Evolutionary conservation across 2,888 invertebrate species (phyloP).

Genomic region (Gymnocheta viridis): DNA sequence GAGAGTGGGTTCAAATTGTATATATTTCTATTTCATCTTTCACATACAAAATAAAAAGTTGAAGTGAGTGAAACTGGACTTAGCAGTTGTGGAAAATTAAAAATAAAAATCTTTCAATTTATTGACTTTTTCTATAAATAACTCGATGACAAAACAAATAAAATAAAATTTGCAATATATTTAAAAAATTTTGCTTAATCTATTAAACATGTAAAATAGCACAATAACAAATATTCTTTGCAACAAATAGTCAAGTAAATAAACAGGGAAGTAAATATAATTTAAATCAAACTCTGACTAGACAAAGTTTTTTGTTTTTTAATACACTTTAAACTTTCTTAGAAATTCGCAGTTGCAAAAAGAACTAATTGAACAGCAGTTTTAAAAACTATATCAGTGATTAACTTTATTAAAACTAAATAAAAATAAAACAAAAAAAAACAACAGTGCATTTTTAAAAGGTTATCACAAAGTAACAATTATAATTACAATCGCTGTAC

Average conservation of each 20-base stretch:
- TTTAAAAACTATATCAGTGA: not conserved
- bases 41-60: too few species aligned
- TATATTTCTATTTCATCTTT: too few species aligned
- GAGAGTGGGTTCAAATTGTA: too few species aligned
- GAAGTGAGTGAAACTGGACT: too few species aligned
- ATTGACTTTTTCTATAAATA: too few species aligned
- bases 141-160: not conserved
- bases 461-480: not conserved
- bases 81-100: too few species aligned
- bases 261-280: not conserved
- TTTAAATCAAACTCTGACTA: constrained; percentile 1
- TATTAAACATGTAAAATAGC: not conserved
- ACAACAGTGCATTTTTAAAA: not conserved
- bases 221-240: not conserved
- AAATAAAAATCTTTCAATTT: too few species aligned
- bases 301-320: not conserved
- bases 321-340: not conserved
- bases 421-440: not conserved
- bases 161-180: not conserved
- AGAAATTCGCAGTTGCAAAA: not conserved
- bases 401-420: not conserved
- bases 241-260: not conserved
- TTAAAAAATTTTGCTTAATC: not conserved
- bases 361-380: not conserved
- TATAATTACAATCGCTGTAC: not conserved